phyloP scores from a whole-genome alignment of 2,888 invertebrate genomes.

The Resseliella maxima region DNA sequence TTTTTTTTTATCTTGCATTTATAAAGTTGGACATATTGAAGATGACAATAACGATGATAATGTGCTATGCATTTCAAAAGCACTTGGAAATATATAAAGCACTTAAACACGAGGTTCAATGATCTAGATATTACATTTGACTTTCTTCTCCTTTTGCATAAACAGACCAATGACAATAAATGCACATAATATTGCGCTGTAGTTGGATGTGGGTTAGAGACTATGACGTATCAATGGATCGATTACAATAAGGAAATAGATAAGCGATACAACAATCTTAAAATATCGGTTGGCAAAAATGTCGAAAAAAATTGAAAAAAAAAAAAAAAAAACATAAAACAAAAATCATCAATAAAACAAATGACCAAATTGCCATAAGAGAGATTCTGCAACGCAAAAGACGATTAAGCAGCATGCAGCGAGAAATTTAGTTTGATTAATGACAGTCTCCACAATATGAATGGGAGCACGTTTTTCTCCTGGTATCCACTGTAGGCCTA shows the following conservation, averaged over 20 bases:
- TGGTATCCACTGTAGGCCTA: constrained; percentile 96
- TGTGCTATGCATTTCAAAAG: constrained; percentile 12
- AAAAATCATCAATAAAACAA: background rate
- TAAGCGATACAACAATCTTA: background rate
- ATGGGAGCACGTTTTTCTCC: constrained; percentile 74
- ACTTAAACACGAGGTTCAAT: constrained; percentile 27
- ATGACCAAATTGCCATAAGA: background rate
- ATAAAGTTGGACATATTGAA: constrained; percentile 22
- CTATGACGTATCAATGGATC: background rate
- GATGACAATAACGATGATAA: constrained; percentile 40
- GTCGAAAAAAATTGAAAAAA: background rate
- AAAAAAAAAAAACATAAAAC: background rate
- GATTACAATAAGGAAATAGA: background rate
- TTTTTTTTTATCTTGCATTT: background rate
- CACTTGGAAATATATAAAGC: background rate
- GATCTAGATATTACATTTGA: constrained; percentile 45
- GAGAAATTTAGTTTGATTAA: background rate
- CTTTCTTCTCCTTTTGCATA: constrained; percentile 1
- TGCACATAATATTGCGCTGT: background rate
- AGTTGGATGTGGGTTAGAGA: background rate
- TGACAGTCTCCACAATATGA: background rate
- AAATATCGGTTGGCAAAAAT: background rate
- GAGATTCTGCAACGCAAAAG: background rate
- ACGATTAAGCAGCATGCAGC: background rate
- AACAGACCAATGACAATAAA: background rate